These are phyloP conservation scores for Actias luna DNA, from an alignment of 2,888 invertebrate genomes.

Conservation along the genomic window DNA sequence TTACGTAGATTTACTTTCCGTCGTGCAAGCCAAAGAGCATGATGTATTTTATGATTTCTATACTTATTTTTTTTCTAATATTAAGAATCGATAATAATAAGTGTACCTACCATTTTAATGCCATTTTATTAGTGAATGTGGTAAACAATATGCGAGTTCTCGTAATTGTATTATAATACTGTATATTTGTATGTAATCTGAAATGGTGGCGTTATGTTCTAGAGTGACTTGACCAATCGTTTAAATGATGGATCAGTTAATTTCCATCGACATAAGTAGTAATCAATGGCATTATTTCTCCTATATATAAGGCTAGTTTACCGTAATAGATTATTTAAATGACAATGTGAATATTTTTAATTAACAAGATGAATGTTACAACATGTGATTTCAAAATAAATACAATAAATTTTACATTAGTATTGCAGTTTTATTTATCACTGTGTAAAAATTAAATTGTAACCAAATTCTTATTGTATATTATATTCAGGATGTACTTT, in stretches of 20 bases:
- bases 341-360: constrained; percentile 86
- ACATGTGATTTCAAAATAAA: constrained; percentile 84
- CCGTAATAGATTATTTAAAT: constrained; percentile 84
- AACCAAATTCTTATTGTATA: too few species aligned
- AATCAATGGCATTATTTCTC: constrained; percentile 81
- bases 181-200: constrained; percentile 79
- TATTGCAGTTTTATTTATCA: constrained; percentile 37
- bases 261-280: constrained; percentile 61
- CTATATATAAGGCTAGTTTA: constrained; percentile 79
- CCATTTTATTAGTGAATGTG: constrained; percentile 78
- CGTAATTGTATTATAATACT: constrained; percentile 75
- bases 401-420: constrained; percentile 83
- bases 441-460: neutral
- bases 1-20: constrained; percentile 65
- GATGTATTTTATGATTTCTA: constrained; percentile 79
- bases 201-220: constrained; percentile 67
- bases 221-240: constrained; percentile 79
- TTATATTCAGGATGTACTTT: too few species aligned
- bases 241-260: constrained; percentile 57
- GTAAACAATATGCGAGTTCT: constrained; percentile 68
- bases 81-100: constrained; percentile 66
- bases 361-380: constrained; percentile 84
- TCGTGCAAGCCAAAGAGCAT: constrained; percentile 82
- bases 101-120: constrained; percentile 77
- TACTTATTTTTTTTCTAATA: constrained; percentile 59